Conservation (phyloP, 2,797 vertebrate species). For the Semaprochilodus insignis region DNA sequence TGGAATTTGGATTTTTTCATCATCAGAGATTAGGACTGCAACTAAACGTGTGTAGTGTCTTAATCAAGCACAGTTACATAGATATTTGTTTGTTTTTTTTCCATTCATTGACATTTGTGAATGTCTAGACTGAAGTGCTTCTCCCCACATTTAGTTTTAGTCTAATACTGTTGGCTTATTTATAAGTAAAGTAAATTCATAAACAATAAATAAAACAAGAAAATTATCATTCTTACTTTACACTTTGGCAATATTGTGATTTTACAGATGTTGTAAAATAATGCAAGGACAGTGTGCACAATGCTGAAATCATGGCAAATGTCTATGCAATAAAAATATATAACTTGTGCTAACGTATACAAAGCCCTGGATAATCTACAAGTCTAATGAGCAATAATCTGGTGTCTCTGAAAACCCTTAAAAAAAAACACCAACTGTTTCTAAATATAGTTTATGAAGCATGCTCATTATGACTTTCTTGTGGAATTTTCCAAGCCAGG, state of each 20-base stretch:
- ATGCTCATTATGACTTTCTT: constrained; percentile 71
- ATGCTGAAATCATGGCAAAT: background rate
- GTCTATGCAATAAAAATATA: background rate
- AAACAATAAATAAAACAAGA: too few species aligned
- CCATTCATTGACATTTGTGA: too few species aligned
- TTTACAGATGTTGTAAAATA: background rate
- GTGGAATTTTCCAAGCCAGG: constrained; percentile 62
- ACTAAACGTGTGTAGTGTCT: too few species aligned
- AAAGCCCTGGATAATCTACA: background rate
- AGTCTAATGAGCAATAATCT: background rate
- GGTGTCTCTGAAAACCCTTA: background rate
- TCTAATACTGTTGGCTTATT: too few species aligned
- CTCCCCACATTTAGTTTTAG: too few species aligned
- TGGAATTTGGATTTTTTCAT: too few species aligned
- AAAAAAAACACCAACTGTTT: constrained; percentile 4
- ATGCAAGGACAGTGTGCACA: background rate
- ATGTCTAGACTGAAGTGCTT: too few species aligned
- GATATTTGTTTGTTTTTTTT: too few species aligned
- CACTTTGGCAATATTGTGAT: background rate
- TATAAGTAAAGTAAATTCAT: too few species aligned
- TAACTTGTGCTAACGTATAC: background rate
- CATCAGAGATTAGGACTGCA: too few species aligned
- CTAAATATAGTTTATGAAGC: constrained; percentile 29
- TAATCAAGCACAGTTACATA: too few species aligned
- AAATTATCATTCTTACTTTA: background rate